Conservation (phyloP, 2,888 invertebrate genomes). For the Spilarctia lutea region DNA sequence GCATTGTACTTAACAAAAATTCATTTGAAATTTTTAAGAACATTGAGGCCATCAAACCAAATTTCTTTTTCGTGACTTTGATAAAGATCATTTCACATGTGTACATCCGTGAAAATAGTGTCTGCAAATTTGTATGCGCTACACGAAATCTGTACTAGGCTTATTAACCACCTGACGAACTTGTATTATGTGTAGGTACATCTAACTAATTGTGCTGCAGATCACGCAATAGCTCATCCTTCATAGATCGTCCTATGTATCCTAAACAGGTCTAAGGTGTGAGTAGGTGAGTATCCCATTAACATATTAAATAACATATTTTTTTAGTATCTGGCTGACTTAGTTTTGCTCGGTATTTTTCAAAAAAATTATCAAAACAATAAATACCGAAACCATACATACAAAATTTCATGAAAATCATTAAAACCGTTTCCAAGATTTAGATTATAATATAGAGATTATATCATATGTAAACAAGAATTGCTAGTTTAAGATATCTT, state of each 20-base stretch:
- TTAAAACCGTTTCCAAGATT: no score
- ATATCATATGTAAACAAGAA: no score
- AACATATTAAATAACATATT: no score
- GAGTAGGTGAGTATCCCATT: not conserved
- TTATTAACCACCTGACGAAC: conserved; percentile 68
- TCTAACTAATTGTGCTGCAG: conserved; percentile 33
- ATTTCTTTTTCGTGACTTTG: conserved; percentile 76
- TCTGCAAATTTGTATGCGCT: conserved; percentile 47
- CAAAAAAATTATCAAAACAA: no score
- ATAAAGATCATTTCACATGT: conserved; percentile 76
- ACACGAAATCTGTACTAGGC: conserved; percentile 51
- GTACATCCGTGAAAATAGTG: conserved; percentile 74
- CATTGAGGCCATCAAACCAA: conserved; percentile 60
- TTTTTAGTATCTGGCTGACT: no score
- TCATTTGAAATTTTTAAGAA: not conserved
- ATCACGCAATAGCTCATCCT: conserved; percentile 26
- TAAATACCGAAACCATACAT: no score
- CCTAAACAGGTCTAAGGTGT: not conserved
- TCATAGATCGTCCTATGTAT: conserved; percentile 4
- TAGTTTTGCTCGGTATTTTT: no score
- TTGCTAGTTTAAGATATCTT: no score
- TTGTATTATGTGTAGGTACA: conserved; percentile 40
- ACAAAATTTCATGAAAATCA: no score
- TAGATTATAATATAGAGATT: no score
- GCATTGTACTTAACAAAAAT: no score